phyloP scores from a whole-genome alignment of 2,888 invertebrate genomes.

The Rotaria macrura region DNA sequence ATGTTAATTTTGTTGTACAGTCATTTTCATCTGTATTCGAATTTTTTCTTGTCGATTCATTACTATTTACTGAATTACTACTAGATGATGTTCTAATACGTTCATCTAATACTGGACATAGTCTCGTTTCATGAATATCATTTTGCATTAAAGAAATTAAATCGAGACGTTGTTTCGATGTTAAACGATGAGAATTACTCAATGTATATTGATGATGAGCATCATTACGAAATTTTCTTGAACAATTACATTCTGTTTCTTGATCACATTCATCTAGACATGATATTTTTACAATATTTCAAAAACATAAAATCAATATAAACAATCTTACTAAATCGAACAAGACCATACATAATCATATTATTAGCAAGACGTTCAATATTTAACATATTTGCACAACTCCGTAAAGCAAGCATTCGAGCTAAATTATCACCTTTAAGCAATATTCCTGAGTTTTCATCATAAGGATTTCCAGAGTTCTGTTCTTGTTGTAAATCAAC shows the following conservation, averaged over 20 bases:
- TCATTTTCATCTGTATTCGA: background rate
- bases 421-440: constrained; percentile 18
- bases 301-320: too few species aligned
- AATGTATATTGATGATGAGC: background rate
- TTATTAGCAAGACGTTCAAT: background rate
- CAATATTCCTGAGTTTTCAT: background rate
- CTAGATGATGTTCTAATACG: background rate
- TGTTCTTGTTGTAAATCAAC: background rate
- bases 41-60: background rate
- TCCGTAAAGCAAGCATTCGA: constrained; percentile 14
- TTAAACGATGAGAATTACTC: background rate
- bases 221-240: constrained; percentile 18
- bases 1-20: background rate
- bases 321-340: background rate
- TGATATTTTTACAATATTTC: background rate
- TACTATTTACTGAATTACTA: background rate
- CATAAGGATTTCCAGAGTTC: background rate
- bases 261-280: background rate
- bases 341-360: background rate
- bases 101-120: background rate
- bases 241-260: background rate
- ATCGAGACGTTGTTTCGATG: background rate
- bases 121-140: background rate
- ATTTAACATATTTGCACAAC: background rate
- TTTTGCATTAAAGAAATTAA: background rate